These are phyloP conservation scores for Percopsis transmontana DNA, from an alignment of 2,113 vertebrate genomes.

Conservation along the genomic window DNA sequence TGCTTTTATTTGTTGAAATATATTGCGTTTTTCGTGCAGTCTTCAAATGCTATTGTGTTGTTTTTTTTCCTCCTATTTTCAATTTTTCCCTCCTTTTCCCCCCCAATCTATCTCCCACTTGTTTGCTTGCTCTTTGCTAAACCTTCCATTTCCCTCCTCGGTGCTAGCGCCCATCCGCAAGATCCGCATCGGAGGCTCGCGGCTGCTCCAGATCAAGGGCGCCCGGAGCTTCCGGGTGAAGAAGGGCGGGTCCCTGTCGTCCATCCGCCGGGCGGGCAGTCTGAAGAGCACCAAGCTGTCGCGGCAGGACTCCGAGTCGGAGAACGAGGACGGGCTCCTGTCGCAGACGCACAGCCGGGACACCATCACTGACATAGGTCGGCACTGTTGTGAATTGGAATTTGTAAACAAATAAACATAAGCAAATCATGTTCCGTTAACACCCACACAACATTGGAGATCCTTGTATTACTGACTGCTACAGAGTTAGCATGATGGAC, in stretches of 20 bases:
- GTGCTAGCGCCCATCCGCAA: constrained; percentile 87
- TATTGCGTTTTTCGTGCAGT: too few relatives aligned
- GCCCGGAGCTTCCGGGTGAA: constrained; percentile 97
- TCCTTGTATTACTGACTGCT: too few relatives aligned
- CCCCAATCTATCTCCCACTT: background rate
- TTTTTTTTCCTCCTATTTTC: background rate
- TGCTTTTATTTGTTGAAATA: too few relatives aligned
- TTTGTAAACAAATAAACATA: too few relatives aligned
- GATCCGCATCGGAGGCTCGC: constrained; percentile 96
- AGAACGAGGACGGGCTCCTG: constrained; percentile 95
- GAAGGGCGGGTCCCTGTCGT: constrained; percentile 97
- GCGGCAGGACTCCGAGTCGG: constrained; percentile 97
- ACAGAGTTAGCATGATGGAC: too few relatives aligned
- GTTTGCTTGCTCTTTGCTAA: background rate
- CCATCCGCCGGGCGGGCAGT: constrained; percentile 94
- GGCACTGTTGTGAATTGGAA: too few relatives aligned
- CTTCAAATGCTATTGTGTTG: too few relatives aligned
- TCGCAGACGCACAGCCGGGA: constrained; percentile 98
- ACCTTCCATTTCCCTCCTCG: constrained; percentile 4
- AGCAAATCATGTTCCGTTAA: too few relatives aligned
- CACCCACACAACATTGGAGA: too few relatives aligned
- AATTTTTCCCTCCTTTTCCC: background rate
- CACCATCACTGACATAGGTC: constrained; percentile 97
- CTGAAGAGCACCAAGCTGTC: constrained; percentile 99
- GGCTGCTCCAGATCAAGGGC: constrained; percentile 98